phyloP scores from a whole-genome alignment of 1,140 invertebrate genomes.

The Euwallacea fornicatus region DNA sequence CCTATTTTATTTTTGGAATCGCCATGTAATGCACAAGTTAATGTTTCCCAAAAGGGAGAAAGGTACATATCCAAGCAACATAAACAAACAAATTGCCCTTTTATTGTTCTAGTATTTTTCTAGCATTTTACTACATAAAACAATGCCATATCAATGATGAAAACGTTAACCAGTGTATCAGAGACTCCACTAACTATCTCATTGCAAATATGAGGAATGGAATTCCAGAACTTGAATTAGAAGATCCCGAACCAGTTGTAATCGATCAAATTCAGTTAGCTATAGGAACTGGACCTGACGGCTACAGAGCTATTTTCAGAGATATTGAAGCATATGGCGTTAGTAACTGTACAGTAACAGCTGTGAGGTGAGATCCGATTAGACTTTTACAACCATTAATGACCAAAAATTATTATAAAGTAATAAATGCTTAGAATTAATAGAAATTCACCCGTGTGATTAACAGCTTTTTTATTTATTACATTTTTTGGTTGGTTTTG shows the following conservation, averaged over 20 bases:
- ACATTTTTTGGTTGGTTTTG: too few relatives aligned
- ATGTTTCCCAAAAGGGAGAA: neutral
- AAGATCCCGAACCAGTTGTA: constrained; percentile 71
- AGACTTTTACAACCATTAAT: too few relatives aligned
- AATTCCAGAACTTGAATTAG: constrained; percentile 66
- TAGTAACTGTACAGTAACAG: constrained; percentile 73
- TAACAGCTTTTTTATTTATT: too few relatives aligned
- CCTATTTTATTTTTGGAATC: neutral
- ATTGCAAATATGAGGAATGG: constrained; percentile 66
- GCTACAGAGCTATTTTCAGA: constrained; percentile 75
- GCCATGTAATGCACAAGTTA: neutral
- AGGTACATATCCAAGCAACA: neutral
- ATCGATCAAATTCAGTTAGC: constrained; percentile 80
- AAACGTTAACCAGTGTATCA: constrained; percentile 71
- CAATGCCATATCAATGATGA: constrained; percentile 69
- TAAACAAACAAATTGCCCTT: neutral
- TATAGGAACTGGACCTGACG: constrained; percentile 73
- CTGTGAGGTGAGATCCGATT: constrained; percentile 62
- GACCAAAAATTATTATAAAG: too few relatives aligned
- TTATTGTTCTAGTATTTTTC: constrained; percentile 1
- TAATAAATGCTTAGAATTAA: too few relatives aligned
- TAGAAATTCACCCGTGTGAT: too few relatives aligned
- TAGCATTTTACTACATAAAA: constrained; percentile 61
- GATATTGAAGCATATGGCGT: constrained; percentile 78
- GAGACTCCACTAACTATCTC: constrained; percentile 70